Evolutionary conservation across 1,140 invertebrate species (phyloP).

Genomic region (Drosophila repleta): DNA sequence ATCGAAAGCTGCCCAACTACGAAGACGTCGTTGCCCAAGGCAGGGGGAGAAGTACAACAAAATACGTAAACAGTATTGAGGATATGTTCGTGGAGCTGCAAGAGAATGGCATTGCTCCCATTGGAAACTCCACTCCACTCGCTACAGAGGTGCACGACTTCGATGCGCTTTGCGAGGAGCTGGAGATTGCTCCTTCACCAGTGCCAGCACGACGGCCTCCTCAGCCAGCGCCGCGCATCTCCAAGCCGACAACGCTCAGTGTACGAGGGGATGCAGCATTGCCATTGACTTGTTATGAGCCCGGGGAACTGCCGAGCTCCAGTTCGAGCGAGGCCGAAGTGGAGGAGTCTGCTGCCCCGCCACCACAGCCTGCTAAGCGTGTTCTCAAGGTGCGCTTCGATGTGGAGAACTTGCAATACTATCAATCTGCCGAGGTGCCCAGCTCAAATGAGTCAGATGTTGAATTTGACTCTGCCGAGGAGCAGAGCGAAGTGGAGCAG

Average conservation of each 20-base stretch:
- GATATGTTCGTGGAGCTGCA: slow-evolving; percentile 65
- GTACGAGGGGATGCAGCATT: slow-evolving; percentile 51
- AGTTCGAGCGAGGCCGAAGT: slow-evolving; percentile 58
- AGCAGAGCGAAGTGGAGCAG: neutral
- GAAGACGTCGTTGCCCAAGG: slow-evolving; percentile 43
- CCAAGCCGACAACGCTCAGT: slow-evolving; percentile 54
- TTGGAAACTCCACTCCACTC: neutral
- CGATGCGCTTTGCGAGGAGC: slow-evolving; percentile 59
- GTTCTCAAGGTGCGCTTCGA: slow-evolving; percentile 71
- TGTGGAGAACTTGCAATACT: slow-evolving; percentile 71
- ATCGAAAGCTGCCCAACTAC: slow-evolving; percentile 57
- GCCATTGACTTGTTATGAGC: slow-evolving; percentile 58
- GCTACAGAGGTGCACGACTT: slow-evolving; percentile 39
- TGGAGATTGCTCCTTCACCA: slow-evolving; percentile 38
- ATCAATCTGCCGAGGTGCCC: slow-evolving; percentile 69
- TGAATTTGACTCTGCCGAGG: slow-evolving; percentile 29
- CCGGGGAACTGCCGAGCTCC: slow-evolving; percentile 58
- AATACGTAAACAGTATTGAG: slow-evolving; percentile 61
- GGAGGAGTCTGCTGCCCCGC: slow-evolving; percentile 19
- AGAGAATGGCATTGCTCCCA: slow-evolving; percentile 2
- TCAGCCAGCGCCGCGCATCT: slow-evolving; percentile 55
- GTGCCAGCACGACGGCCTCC: slow-evolving; percentile 28
- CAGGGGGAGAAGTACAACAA: slow-evolving; percentile 2
- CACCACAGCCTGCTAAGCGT: slow-evolving; percentile 52
- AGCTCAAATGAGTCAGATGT: slow-evolving; percentile 63